These are phyloP conservation scores for Muntiacus reevesi DNA, from an alignment of 2,113 vertebrate species.

Conservation along the genomic window DNA sequence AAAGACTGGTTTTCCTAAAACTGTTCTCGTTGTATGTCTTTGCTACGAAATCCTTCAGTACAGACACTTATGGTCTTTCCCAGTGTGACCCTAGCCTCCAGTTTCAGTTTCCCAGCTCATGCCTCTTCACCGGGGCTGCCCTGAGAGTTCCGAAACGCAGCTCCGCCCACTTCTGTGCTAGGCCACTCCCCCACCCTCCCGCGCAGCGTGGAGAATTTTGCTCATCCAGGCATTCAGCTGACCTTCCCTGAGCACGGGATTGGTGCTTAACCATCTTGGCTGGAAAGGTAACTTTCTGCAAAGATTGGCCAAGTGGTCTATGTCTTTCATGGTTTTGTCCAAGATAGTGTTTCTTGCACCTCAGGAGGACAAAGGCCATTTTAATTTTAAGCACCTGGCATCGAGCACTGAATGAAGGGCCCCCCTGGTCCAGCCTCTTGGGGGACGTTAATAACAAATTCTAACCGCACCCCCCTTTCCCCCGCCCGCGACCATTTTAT, in stretches of 20 bases:
- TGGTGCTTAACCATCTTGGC: background rate
- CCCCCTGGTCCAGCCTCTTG: background rate
- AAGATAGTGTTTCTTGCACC: background rate
- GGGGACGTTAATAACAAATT: background rate
- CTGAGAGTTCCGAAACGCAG: no score
- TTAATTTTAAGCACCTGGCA: constrained; percentile 19
- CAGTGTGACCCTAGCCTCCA: background rate
- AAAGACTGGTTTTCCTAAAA: background rate
- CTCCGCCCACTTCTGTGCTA: no score
- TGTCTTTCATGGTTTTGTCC: background rate
- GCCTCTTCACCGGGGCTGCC: background rate
- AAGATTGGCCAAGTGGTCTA: background rate
- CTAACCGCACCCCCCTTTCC: background rate
- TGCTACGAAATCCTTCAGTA: background rate
- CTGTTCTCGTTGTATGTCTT: background rate
- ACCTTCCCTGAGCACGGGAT: background rate
- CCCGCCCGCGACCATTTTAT: background rate
- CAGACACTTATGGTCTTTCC: background rate
- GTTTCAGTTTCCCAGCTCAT: background rate
- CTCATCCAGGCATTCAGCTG: background rate
- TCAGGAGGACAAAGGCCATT: background rate
- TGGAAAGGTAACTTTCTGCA: background rate
- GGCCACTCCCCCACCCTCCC: background rate
- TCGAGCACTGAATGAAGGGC: background rate
- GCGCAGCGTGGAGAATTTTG: accelerated